phyloP scores from a whole-genome alignment of 2,113 vertebrate genomes.

The Triplophysa rosa region DNA sequence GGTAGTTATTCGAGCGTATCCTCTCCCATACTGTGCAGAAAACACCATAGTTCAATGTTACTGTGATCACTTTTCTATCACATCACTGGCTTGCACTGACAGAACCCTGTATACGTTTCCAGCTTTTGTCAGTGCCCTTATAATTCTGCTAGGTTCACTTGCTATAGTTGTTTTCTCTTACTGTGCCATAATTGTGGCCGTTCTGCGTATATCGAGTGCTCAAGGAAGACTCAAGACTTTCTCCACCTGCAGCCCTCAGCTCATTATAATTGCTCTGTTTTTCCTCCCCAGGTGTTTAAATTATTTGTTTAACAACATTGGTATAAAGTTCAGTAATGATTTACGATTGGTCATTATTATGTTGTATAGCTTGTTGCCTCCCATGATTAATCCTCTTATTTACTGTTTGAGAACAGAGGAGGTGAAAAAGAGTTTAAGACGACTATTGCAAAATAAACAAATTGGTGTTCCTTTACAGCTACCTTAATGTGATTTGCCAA shows the following conservation, averaged over 20 bases:
- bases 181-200: conserved; percentile 54
- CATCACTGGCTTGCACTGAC: conserved; percentile 61
- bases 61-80: conserved; percentile 67
- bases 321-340: conserved; percentile 58
- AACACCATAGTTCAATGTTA: conserved; percentile 65
- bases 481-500: conserved; percentile 10
- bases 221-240: conserved; percentile 58
- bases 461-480: conserved; percentile 11
- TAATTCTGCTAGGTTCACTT: conserved; percentile 54
- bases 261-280: conserved; percentile 65
- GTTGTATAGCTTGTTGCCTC: conserved; percentile 64
- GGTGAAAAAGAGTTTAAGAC: conserved; percentile 60
- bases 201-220: conserved; percentile 50
- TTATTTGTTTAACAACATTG: conserved; percentile 62
- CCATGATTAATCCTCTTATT: conserved; percentile 69
- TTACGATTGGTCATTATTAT: conserved; percentile 60
- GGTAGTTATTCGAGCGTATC: conserved; percentile 56
- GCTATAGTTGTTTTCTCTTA: conserved; percentile 66
- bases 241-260: conserved; percentile 68
- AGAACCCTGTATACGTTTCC: conserved; percentile 50
- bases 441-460: conserved; percentile 39
- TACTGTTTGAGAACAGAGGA: conserved; percentile 67
- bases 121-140: conserved; percentile 58
- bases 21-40: conserved; percentile 65
- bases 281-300: conserved; percentile 67